These are phyloP conservation scores for Teleopsis dalmanni DNA, from an alignment of 1,140 invertebrate genomes.

Conservation along the genomic window DNA sequence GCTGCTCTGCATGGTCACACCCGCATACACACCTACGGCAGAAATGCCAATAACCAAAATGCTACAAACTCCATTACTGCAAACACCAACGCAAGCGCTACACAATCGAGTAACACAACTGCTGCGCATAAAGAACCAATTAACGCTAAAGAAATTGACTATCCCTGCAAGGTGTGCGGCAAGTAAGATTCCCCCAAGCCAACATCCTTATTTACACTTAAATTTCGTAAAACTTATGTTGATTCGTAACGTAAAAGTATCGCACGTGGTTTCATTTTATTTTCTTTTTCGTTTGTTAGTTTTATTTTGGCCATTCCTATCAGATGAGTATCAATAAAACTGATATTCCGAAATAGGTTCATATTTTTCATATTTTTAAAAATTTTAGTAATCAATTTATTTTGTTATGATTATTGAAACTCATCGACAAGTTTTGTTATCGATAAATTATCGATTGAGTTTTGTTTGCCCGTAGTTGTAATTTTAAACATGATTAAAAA, in stretches of 20 bases:
- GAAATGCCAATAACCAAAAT: constrained; percentile 28
- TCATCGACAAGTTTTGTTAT: too few relatives aligned
- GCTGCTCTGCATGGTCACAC: constrained; percentile 70
- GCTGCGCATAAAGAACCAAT: constrained; percentile 18
- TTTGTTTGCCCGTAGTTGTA: too few relatives aligned
- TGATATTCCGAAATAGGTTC: neutral
- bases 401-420: too few relatives aligned
- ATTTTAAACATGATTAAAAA: too few relatives aligned
- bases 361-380: neutral
- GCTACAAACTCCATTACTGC: neutral
- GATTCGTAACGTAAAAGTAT: too few relatives aligned
- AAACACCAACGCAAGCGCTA: neutral
- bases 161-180: constrained; percentile 95
- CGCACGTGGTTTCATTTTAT: neutral
- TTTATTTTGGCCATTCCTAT: neutral
- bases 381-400: neutral
- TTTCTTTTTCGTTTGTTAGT: neutral
- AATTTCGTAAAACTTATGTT: too few relatives aligned
- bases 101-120: neutral
- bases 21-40: constrained; percentile 54
- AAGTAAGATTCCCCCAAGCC: constrained; percentile 73
- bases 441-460: too few relatives aligned
- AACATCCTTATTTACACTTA: constrained; percentile 15
- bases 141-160: constrained; percentile 53
- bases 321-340: too few relatives aligned